A percentile compares a stretch with the other conserved stretches of the same genome.
Conservation (phyloP, 2,797 vertebrate species). For the Novumbra hubbsi region DNA sequence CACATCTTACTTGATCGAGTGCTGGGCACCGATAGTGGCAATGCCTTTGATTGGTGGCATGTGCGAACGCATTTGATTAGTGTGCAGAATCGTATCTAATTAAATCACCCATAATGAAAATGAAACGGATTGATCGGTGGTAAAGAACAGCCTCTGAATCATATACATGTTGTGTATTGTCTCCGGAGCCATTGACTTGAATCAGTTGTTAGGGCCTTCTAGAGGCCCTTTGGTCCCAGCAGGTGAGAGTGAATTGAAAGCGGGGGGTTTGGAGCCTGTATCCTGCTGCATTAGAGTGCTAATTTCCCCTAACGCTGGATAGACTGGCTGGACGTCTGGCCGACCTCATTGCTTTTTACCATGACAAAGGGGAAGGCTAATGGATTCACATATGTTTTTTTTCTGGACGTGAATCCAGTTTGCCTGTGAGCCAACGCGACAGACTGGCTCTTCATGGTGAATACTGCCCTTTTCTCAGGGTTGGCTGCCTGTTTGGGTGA, state of each 20-base stretch:
- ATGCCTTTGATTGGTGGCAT: background rate
- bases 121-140: constrained; percentile 7
- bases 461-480: background rate
- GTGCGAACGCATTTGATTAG: constrained; percentile 35
- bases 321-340: constrained; percentile 40
- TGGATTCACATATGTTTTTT: constrained; percentile 38
- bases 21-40: constrained; percentile 11
- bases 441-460: constrained; percentile 19
- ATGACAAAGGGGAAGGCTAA: constrained; percentile 48
- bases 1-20: background rate
- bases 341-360: constrained; percentile 54
- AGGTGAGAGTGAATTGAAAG: constrained; percentile 55
- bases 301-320: constrained; percentile 41
- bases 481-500: constrained; percentile 9
- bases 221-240: constrained; percentile 29
- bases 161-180: background rate
- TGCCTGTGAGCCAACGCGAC: constrained; percentile 42
- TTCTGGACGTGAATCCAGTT: constrained; percentile 30
- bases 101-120: constrained; percentile 37
- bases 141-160: background rate
- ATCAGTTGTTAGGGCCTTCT: constrained; percentile 3
- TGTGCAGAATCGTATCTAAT: constrained; percentile 41
- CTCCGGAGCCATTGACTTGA: constrained; percentile 21
- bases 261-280: background rate
- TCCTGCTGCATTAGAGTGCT: constrained; percentile 52